Percentiles rank a stretch among this genome's conserved stretches.
phyloP scores from a whole-genome alignment of 1,140 invertebrate species.

The Drosophila hydei region DNA sequence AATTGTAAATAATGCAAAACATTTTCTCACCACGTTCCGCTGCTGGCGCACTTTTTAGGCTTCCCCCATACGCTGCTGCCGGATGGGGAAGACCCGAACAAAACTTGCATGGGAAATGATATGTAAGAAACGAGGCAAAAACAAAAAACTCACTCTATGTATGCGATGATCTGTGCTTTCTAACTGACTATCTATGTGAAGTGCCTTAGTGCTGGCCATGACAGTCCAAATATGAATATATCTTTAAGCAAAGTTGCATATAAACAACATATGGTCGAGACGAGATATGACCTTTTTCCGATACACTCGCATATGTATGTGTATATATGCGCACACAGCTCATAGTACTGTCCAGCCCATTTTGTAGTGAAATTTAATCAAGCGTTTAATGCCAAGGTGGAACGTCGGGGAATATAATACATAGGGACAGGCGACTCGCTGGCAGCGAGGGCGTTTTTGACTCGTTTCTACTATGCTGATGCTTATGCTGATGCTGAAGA shows the following conservation, averaged over 20 bases:
- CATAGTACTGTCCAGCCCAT: constrained; percentile 53
- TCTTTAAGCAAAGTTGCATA: constrained; percentile 27
- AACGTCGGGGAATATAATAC: constrained; percentile 74
- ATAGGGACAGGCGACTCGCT: constrained; percentile 12
- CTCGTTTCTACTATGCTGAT: constrained; percentile 13
- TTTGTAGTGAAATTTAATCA: constrained; percentile 83
- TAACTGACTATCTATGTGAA: constrained; percentile 41
- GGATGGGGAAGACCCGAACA: constrained; percentile 28
- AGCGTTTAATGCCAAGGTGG: constrained; percentile 83
- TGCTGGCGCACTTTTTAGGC: constrained; percentile 72
- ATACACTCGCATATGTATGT: constrained; percentile 51
- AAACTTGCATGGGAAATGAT: constrained; percentile 73
- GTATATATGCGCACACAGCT: constrained; percentile 12
- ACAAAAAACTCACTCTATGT: constrained; percentile 14
- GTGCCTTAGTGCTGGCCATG: constrained; percentile 29
- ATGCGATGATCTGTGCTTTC: constrained; percentile 56
- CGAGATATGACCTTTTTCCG: constrained; percentile 66
- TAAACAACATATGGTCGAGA: constrained; percentile 60
- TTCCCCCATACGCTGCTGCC: constrained; percentile 51
- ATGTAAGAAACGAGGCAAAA: constrained; percentile 55
- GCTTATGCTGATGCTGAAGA: constrained; percentile 15
- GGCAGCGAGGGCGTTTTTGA: constrained; percentile 62
- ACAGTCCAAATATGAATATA: constrained; percentile 56
- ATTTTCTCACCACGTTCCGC: constrained; percentile 79
- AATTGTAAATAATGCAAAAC: constrained; percentile 79